Percentiles rank a stretch among this genome's conserved stretches.
Conservation (phyloP, 2,797 vertebrate species). For the Pseudotriccus pelzelni region DNA sequence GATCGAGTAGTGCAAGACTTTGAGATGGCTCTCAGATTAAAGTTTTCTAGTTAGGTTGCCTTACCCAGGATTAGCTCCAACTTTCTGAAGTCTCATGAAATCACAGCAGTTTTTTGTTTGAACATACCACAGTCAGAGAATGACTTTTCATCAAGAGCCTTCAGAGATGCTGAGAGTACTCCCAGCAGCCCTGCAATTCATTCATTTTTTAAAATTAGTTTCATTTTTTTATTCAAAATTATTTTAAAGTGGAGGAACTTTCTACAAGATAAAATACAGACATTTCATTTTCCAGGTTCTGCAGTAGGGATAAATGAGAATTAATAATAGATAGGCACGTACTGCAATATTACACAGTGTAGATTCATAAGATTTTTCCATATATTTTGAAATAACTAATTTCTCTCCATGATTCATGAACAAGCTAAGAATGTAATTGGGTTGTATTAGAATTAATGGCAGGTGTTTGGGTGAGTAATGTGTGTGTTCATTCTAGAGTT, state of each 20-base stretch:
- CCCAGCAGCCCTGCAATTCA: background rate
- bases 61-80: background rate
- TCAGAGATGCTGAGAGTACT: background rate
- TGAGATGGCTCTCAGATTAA: background rate
- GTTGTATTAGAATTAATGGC: slow-evolving; percentile 46
- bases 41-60: background rate
- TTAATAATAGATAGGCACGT: background rate
- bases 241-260: background rate
- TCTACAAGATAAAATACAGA: background rate
- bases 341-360: background rate
- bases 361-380: background rate
- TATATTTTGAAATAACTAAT: slow-evolving; percentile 28
- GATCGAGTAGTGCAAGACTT: background rate
- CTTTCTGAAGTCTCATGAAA: background rate
- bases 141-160: background rate
- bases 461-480: background rate
- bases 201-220: background rate
- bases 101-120: background rate
- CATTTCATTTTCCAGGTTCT: background rate
- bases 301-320: slow-evolving; percentile 28
- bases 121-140: background rate
- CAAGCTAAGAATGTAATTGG: slow-evolving; percentile 31
- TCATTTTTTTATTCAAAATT: background rate
- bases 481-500: background rate
- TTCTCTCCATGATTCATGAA: slow-evolving; percentile 50